These are phyloP conservation scores for Xylota segnis DNA, from an alignment of 2,888 invertebrate species.

Conservation along the genomic window DNA sequence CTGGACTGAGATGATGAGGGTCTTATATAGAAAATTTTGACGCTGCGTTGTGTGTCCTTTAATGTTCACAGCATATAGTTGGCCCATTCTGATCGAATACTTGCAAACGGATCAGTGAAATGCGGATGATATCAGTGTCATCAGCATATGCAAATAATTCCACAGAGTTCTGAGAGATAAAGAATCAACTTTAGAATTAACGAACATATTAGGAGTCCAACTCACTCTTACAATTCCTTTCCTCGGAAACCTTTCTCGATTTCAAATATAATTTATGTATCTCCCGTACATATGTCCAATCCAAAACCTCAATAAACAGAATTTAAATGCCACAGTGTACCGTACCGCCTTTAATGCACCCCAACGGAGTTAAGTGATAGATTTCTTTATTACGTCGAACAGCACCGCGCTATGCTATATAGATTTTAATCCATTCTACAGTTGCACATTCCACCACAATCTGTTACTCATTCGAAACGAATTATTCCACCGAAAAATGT, in stretches of 20 bases:
- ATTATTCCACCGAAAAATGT: constrained; percentile 63
- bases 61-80: no score
- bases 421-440: constrained; percentile 59
- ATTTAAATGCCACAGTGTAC: not conserved
- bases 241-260: not conserved
- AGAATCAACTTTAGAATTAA: no score
- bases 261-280: no score
- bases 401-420: constrained; percentile 37
- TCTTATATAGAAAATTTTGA: no score
- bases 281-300: not conserved
- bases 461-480: constrained; percentile 61
- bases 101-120: no score
- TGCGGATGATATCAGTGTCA: no score
- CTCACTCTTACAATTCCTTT: not conserved
- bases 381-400: constrained; percentile 68
- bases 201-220: no score
- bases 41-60: no score
- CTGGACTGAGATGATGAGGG: no score
- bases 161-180: no score
- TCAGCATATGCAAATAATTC: no score
- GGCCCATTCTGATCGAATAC: no score
- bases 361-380: constrained; percentile 63
- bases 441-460: constrained; percentile 66
- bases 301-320: constrained; percentile 6
- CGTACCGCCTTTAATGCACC: constrained; percentile 32